phyloP scores from a whole-genome alignment of 2,888 invertebrate genomes.

The Morpho deidamia region DNA sequence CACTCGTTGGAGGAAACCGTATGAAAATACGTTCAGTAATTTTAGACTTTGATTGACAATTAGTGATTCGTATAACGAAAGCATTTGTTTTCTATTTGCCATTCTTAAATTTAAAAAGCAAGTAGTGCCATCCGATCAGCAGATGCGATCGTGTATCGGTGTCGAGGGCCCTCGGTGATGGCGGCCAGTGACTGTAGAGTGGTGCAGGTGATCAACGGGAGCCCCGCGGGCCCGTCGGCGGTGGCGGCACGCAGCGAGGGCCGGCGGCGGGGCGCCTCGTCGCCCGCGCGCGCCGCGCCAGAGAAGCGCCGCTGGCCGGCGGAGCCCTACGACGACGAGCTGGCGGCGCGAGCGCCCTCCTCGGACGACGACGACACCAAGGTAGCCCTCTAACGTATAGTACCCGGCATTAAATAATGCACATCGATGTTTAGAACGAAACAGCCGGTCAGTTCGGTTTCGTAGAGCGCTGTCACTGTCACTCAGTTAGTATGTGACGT shows the following conservation, averaged over 20 bases:
- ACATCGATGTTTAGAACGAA: too few relatives aligned
- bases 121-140: neutral
- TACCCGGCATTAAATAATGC: too few relatives aligned
- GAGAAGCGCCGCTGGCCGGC: constrained; percentile 88
- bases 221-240: constrained; percentile 40
- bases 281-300: constrained; percentile 77
- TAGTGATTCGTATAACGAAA: too few relatives aligned
- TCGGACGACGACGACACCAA: constrained; percentile 62
- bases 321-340: constrained; percentile 46
- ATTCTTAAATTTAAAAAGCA: neutral
- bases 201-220: constrained; percentile 67
- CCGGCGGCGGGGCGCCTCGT: constrained; percentile 62
- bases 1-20: too few relatives aligned
- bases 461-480: too few relatives aligned
- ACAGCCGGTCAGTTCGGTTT: too few relatives aligned
- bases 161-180: too few relatives aligned
- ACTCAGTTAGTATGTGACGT: too few relatives aligned
- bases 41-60: too few relatives aligned
- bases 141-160: too few relatives aligned
- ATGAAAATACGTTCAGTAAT: too few relatives aligned
- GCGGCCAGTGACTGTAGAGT: constrained; percentile 16
- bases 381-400: constrained; percentile 33
- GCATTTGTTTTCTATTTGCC: too few relatives aligned
- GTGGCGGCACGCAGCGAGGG: constrained; percentile 42
- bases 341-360: constrained; percentile 44